Evolutionary conservation across 2,113 vertebrate genomes (phyloP).

Genomic region (Platysteira castanea): DNA sequence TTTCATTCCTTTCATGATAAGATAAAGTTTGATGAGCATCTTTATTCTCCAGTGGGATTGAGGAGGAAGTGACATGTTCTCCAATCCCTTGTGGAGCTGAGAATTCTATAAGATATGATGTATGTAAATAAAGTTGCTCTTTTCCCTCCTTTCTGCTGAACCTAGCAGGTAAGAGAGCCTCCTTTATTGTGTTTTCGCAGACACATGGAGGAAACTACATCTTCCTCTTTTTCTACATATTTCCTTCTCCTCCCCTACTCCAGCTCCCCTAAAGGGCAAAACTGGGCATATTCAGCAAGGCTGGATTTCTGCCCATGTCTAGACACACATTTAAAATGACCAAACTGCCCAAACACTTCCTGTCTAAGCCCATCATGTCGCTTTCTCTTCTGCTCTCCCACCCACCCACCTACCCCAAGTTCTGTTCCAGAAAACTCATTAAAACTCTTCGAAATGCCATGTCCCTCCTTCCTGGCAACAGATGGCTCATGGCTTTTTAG

Average conservation of each 20-base stretch:
- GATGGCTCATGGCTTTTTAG: not conserved
- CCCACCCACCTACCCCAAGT: not conserved
- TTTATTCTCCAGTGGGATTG: no score
- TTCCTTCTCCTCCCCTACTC: not conserved
- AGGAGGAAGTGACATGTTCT: no score
- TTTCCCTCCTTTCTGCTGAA: no score
- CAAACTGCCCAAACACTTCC: not conserved
- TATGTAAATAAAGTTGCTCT: no score
- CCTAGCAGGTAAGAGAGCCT: no score
- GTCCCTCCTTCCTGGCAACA: not conserved
- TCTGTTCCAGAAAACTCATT: not conserved
- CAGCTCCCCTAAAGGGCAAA: not conserved
- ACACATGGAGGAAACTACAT: accelerated
- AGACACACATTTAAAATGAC: not conserved
- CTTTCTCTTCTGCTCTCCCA: not conserved
- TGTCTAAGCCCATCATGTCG: not conserved
- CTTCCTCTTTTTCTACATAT: not conserved
- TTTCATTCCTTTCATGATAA: no score
- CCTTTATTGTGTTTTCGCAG: no score
- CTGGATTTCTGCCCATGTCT: not conserved
- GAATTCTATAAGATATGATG: no score
- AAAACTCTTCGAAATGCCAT: not conserved
- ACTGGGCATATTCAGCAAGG: not conserved
- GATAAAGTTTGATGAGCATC: no score
- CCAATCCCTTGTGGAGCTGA: no score